These are phyloP conservation scores for Amphimallon solstitiale DNA, from an alignment of 2,888 invertebrate species.

Conservation along the genomic window DNA sequence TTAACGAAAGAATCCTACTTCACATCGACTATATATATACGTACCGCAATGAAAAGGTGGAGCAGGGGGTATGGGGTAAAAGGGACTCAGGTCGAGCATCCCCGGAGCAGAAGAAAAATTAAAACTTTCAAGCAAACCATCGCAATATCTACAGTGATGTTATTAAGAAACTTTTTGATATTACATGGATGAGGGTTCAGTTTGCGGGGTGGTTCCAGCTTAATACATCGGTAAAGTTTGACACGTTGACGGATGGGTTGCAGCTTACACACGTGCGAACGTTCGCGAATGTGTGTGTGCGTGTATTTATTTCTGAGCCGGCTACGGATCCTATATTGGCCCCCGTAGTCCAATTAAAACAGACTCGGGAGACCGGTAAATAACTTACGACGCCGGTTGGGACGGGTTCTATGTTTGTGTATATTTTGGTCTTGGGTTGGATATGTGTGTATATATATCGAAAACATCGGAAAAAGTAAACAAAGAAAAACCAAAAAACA, in stretches of 20 bases:
- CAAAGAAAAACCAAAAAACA: constrained; percentile 35
- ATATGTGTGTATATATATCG: constrained; percentile 45
- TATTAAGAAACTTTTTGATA: constrained; percentile 59
- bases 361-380: constrained; percentile 35
- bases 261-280: constrained; percentile 21
- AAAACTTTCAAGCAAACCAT: constrained; percentile 35
- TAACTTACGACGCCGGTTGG: too few species aligned
- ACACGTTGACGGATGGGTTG: constrained; percentile 57
- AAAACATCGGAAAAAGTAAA: constrained; percentile 46
- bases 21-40: neutral
- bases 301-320: constrained; percentile 40
- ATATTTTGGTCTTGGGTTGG: constrained; percentile 44
- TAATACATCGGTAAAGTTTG: constrained; percentile 60
- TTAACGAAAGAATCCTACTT: constrained; percentile 15
- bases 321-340: constrained; percentile 41
- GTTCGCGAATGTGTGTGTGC: constrained; percentile 52
- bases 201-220: constrained; percentile 35
- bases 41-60: neutral
- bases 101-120: constrained; percentile 33
- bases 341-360: constrained; percentile 51
- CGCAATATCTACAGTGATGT: constrained; percentile 41
- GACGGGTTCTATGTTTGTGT: too few species aligned
- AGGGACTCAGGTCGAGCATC: constrained; percentile 1
- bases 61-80: neutral
- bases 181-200: constrained; percentile 50